Evolutionary conservation across 2,113 vertebrate genomes (phyloP).

Genomic region (Pseudorasbora parva): DNA sequence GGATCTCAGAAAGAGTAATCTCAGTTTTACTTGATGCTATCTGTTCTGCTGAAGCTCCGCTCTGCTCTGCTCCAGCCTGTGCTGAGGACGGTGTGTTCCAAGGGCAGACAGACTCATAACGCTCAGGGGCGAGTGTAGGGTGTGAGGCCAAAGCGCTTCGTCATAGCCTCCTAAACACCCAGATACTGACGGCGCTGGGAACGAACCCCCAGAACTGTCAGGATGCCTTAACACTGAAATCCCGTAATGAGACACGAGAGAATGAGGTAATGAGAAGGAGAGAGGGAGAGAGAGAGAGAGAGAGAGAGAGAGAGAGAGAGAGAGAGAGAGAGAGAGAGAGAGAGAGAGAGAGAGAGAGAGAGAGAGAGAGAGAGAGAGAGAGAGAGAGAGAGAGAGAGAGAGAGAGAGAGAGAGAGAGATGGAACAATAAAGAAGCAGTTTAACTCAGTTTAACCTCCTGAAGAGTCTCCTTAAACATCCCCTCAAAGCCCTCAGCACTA

Average conservation of each 20-base stretch:
- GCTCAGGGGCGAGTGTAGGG: conserved; percentile 20
- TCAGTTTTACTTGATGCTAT: background rate
- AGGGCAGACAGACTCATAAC: conserved; percentile 22
- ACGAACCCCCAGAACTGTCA: conserved; percentile 52
- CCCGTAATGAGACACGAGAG: conserved; percentile 53
- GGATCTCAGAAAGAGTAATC: too few species aligned
- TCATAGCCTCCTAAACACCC: conserved; percentile 25
- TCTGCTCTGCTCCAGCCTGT: background rate
- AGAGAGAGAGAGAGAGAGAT: conserved; percentile 13
- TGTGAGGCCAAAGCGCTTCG: conserved; percentile 27
- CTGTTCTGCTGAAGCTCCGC: background rate
- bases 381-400: background rate
- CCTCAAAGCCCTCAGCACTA: background rate
- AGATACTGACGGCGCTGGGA: conserved; percentile 17
- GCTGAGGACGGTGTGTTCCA: conserved; percentile 15
- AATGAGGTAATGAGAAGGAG: conserved; percentile 9
- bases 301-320: background rate
- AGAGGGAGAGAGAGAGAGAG: conserved; percentile 39
- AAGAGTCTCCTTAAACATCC: conserved; percentile 31
- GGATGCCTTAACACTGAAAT: conserved; percentile 49
- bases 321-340: conserved; percentile 1
- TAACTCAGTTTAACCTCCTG: conserved; percentile 46
- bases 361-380: conserved; percentile 19
- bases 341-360: background rate
- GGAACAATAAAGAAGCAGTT: conserved; percentile 20